These are phyloP conservation scores for Malachius bipustulatus DNA, from an alignment of 2,888 invertebrate genomes.

Conservation along the genomic window DNA sequence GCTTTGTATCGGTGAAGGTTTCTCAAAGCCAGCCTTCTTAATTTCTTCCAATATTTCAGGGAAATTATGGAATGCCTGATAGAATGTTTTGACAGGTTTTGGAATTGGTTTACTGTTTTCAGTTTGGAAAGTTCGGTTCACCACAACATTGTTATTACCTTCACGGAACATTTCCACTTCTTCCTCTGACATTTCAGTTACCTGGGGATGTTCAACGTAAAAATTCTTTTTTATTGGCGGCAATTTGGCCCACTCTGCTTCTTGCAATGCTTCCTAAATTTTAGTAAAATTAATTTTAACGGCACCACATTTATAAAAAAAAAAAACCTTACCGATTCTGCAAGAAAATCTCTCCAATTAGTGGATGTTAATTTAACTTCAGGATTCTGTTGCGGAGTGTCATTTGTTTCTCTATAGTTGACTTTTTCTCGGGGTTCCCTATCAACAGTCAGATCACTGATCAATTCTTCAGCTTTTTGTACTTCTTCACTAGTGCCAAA, in stretches of 20 bases:
- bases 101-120: slow-evolving; percentile 42
- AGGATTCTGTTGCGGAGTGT: too few relatives aligned
- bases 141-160: slow-evolving; percentile 62
- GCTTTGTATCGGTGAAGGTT: slow-evolving; percentile 83
- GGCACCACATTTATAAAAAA: too few relatives aligned
- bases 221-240: slow-evolving; percentile 68
- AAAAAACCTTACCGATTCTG: neutral
- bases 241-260: slow-evolving; percentile 50
- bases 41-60: slow-evolving; percentile 78
- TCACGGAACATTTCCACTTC: slow-evolving; percentile 53
- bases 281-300: neutral
- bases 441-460: slow-evolving; percentile 33
- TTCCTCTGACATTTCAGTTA: slow-evolving; percentile 50
- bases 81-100: slow-evolving; percentile 69
- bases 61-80: slow-evolving; percentile 69
- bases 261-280: slow-evolving; percentile 42
- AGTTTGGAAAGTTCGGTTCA: slow-evolving; percentile 48
- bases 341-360: neutral
- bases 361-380: neutral
- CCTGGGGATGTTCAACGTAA: slow-evolving; percentile 63
- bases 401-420: neutral
- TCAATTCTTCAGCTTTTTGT: slow-evolving; percentile 33
- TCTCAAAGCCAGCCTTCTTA: slow-evolving; percentile 62
- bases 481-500: slow-evolving; percentile 31
- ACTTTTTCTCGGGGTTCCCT: neutral